Conservation (phyloP, 2,113 vertebrate genomes). For the Dasyprocta punctata region DNA sequence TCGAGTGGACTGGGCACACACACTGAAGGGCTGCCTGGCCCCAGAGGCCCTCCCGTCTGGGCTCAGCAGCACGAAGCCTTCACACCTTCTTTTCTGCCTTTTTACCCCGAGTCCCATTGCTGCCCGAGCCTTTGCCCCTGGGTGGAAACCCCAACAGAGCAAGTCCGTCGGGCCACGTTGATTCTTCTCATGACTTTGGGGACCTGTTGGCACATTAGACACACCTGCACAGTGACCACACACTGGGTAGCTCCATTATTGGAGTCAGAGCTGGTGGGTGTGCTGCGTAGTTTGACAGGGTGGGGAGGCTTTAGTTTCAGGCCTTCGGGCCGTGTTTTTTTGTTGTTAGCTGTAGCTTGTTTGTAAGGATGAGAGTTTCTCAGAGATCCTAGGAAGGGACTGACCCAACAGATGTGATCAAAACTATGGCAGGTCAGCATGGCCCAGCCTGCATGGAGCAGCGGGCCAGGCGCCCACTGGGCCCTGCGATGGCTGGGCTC, state of each 20-base stretch:
- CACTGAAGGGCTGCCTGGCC: background rate
- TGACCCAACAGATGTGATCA: conserved; percentile 35
- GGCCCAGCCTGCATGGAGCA: conserved; percentile 8
- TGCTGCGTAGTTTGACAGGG: conserved; percentile 29
- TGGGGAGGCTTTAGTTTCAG: conserved; percentile 57
- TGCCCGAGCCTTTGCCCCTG: background rate
- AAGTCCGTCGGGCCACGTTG: conserved; percentile 15
- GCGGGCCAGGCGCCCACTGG: background rate
- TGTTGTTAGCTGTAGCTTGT: conserved; percentile 19
- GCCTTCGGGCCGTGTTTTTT: background rate
- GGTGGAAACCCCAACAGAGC: conserved; percentile 4
- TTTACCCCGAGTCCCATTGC: background rate
- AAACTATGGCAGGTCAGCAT: conserved; percentile 19
- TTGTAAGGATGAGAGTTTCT: conserved; percentile 60
- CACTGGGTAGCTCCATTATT: conserved; percentile 49
- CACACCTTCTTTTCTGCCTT: background rate
- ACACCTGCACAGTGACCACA: background rate
- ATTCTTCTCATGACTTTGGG: conserved; percentile 29
- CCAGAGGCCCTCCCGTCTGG: background rate
- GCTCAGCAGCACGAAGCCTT: background rate
- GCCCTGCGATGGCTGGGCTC: too few species aligned
- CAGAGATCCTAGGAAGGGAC: conserved; percentile 41
- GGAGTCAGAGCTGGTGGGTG: conserved; percentile 27
- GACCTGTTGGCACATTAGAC: conserved; percentile 18
- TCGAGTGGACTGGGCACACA: background rate